These are phyloP conservation scores for Aramus guarauna DNA, from an alignment of 2,113 vertebrate species.

Conservation along the genomic window DNA sequence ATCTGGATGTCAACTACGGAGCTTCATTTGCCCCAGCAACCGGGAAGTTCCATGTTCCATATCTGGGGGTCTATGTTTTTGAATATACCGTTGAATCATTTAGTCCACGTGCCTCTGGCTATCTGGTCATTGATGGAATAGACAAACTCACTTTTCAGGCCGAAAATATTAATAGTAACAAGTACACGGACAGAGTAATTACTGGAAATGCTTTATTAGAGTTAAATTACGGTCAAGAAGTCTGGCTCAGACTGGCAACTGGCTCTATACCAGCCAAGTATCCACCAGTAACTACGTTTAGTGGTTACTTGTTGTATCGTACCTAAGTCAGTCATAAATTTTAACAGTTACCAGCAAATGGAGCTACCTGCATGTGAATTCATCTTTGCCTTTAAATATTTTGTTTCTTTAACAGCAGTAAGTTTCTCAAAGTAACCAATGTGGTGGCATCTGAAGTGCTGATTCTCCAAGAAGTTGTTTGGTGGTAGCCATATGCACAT, in stretches of 20 bases:
- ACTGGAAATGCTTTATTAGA: constrained; percentile 80
- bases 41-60: constrained; percentile 78
- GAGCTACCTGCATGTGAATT: not conserved
- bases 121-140: constrained; percentile 77
- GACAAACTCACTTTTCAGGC: constrained; percentile 80
- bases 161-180: constrained; percentile 66
- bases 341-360: not conserved
- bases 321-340: constrained; percentile 58
- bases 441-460: not conserved
- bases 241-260: constrained; percentile 76
- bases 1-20: constrained; percentile 80
- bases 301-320: constrained; percentile 80
- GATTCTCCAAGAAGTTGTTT: not conserved
- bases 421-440: not conserved
- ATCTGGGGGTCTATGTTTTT: constrained; percentile 81
- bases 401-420: not conserved
- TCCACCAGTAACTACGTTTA: constrained; percentile 80
- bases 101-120: constrained; percentile 75
- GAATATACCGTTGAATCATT: constrained; percentile 79
- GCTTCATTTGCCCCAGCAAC: constrained; percentile 76
- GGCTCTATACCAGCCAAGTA: constrained; percentile 76
- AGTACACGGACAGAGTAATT: constrained; percentile 68
- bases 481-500: not conserved
- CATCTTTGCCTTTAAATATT: not conserved
- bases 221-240: constrained; percentile 81